phyloP scores from a whole-genome alignment of 2,113 vertebrate genomes.

The Clarias magur region DNA sequence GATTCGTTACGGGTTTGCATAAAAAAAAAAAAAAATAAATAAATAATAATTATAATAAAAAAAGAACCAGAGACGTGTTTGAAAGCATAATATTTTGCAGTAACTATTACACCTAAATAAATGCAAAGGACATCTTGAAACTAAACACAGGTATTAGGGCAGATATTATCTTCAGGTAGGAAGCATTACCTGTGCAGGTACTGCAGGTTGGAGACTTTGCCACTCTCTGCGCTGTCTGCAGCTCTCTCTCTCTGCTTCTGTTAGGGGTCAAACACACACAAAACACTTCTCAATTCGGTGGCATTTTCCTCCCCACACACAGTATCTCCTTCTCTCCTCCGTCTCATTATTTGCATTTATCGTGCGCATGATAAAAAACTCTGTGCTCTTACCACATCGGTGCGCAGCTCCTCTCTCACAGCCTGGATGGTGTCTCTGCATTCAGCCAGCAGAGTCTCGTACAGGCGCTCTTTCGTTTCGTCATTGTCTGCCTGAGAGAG shows the following conservation, averaged over 20 bases:
- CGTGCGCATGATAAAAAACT: neutral
- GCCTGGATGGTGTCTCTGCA: conserved; percentile 97
- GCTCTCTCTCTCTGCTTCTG: conserved; percentile 90
- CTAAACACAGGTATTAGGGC: neutral
- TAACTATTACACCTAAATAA: neutral
- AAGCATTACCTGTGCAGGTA: conserved; percentile 88
- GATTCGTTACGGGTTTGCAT: too few relatives aligned
- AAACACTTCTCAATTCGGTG: neutral
- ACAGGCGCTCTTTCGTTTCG: conserved; percentile 94
- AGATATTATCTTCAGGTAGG: neutral
- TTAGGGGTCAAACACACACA: neutral
- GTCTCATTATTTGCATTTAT: neutral
- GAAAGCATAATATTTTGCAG: neutral
- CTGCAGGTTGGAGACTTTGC: conserved; percentile 93
- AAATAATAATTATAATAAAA: too few relatives aligned
- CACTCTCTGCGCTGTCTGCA: conserved; percentile 78
- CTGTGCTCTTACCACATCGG: conserved; percentile 79
- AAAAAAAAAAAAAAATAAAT: neutral
- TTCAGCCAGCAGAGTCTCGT: conserved; percentile 92
- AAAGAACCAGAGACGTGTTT: neutral
- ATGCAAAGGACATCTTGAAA: neutral
- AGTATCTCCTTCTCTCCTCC: neutral
- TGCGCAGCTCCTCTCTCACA: conserved; percentile 90
- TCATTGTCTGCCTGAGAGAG: conserved; percentile 83
- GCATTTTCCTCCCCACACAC: too few relatives aligned